Percentiles rank a stretch among this genome's conserved stretches.
These are phyloP conservation scores for Synchiropus splendidus DNA, from an alignment of 2,113 vertebrate genomes.

Conservation along the genomic window DNA sequence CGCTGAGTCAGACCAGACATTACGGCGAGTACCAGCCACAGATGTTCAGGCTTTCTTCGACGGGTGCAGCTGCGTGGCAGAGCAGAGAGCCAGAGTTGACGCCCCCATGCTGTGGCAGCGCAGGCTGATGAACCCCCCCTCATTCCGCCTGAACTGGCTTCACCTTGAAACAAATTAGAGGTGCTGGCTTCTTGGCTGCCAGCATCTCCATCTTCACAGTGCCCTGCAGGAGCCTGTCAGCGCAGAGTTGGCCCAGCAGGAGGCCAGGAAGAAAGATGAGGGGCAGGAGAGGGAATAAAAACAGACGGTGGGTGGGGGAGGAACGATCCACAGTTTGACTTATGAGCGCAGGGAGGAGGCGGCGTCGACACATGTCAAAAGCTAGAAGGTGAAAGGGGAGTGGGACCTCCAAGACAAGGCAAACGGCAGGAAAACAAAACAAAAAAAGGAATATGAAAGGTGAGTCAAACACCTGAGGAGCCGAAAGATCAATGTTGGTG, in stretches of 20 bases:
- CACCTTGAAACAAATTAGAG: conserved; percentile 58
- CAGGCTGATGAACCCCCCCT: conserved; percentile 24
- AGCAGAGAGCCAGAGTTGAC: conserved; percentile 5
- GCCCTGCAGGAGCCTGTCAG: too few relatives aligned
- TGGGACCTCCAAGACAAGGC: conserved; percentile 36
- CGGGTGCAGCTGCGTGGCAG: conserved; percentile 27
- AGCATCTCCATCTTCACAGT: conserved; percentile 25
- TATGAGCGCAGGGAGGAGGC: conserved; percentile 17
- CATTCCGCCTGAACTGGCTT: conserved; percentile 29
- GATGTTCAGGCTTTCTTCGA: conserved; percentile 47
- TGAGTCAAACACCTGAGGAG: too few relatives aligned
- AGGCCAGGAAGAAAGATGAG: conserved; percentile 23
- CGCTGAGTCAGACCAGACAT: conserved; percentile 56
- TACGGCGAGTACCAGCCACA: conserved; percentile 41
- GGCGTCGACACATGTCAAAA: conserved; percentile 23
- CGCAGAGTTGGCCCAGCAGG: conserved; percentile 33
- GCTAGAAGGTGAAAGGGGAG: conserved; percentile 45
- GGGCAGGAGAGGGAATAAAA: conserved; percentile 17
- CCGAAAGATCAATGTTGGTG: too few relatives aligned
- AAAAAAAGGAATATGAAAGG: too few relatives aligned
- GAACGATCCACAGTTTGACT: conserved; percentile 34
- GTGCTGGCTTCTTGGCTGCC: conserved; percentile 24
- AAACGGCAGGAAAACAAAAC: too few relatives aligned
- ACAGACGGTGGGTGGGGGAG: conserved; percentile 29
- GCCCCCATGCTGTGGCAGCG: conserved; percentile 17